Evolutionary conservation across 2,888 invertebrate genomes (phyloP).

Genomic region (Pharmacophagus antenor): DNA sequence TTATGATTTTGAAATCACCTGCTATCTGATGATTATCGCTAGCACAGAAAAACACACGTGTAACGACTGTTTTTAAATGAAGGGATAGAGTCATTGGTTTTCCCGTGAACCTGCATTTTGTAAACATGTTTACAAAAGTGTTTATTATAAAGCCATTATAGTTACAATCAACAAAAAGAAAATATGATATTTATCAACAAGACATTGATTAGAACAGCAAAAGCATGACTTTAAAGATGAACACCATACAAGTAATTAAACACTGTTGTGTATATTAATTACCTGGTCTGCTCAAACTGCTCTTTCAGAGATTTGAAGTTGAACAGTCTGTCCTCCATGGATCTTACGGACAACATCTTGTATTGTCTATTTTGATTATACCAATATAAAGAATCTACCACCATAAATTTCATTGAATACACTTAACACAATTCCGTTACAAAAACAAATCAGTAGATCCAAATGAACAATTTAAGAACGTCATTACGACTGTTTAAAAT

Average conservation of each 20-base stretch:
- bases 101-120: too few relatives aligned
- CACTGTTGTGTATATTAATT: slow-evolving; percentile 36
- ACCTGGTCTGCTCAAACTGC: slow-evolving; percentile 68
- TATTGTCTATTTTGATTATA: slow-evolving; percentile 22
- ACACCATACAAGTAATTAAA: not conserved
- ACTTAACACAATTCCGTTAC: slow-evolving; percentile 34
- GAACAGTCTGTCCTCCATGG: slow-evolving; percentile 60
- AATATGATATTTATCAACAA: not conserved
- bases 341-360: slow-evolving; percentile 61
- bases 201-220: not conserved
- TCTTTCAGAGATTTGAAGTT: slow-evolving; percentile 68
- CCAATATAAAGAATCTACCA: slow-evolving; percentile 20
- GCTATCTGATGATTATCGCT: too few relatives aligned
- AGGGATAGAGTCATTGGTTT: too few relatives aligned
- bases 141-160: too few relatives aligned
- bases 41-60: too few relatives aligned
- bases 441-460: not conserved
- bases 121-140: not conserved
- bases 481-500: slow-evolving; percentile 3
- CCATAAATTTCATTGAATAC: slow-evolving; percentile 25
- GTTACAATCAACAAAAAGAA: too few relatives aligned
- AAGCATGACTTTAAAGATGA: not conserved
- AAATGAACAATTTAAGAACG: not conserved
- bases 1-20: too few relatives aligned
- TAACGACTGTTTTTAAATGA: too few relatives aligned